Evolutionary conservation across 1,140 invertebrate genomes (phyloP), one percentile per base, ranked within the genome.

Genomic region (Ceratina calcarata): DNA sequence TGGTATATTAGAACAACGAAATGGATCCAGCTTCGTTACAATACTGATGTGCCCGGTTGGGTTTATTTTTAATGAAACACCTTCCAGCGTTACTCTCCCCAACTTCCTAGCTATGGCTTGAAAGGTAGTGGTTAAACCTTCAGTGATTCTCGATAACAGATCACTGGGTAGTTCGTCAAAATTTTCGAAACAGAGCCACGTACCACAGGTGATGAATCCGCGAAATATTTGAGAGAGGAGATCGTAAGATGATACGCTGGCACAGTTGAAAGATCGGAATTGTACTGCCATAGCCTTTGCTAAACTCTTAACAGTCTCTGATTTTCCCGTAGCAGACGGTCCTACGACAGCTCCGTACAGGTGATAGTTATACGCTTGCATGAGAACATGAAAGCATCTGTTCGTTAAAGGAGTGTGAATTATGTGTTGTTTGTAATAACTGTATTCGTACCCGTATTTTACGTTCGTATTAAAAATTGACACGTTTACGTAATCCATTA

Each of bases 331-430:
- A 16, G 94, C 94, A 4, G 95, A 93, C 6, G 95, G 94, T 16
- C 96, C 96, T 85, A 95, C 94, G 2, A 95, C 93, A 16, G 94
- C 93, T 22, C 95, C 95, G 78, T 94, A 94, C 22, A 96, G 90
- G 87, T 96, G 94, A 67, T 96, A 92, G 86, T 94, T 93, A 72
- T 88, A 87, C 18, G 97, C 97, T 93, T 98, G 97, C 10, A 97
- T 96, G 32, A 98, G 91, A 0, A 97, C 97, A 69, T 98, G 98
- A 92, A 98, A 98, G 91, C 97, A 98, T 83, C 97, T 95, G 91
- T 98, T 97, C 16, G 98, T 99, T 7, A 98, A 92, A 2, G 97
- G 97, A 4, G 97, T 99, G 71, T 97, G 97, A 70, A 97, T 96
- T 15, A 98, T 93, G 62, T 96, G 91, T 86, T 97, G 96, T 2